Evolutionary conservation across 2,113 vertebrate species (phyloP), one percentile per base, ranked within the genome.

Genomic region (Sterna hirundo): DNA sequence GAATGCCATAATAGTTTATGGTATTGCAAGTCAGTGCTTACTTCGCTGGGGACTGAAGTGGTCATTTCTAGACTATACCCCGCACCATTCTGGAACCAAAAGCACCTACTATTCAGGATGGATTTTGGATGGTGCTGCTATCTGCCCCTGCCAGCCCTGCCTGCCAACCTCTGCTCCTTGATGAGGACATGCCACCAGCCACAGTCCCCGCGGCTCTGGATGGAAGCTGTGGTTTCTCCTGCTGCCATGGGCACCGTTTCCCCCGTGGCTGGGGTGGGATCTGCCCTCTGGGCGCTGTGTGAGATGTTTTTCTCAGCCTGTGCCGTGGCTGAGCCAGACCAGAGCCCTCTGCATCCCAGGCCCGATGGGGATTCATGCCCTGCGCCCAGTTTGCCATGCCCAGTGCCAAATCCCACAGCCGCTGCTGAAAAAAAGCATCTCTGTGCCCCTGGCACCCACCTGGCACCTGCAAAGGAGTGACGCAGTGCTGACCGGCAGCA

Each of bases 21-120:
- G 29, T 22, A 15, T 15, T 60, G 30, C 20, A 46, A 72, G 46
- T 66, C 47, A n/a, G 66, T 47, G 44, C 51, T 55, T 74, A 34
- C 40, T 74, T 91, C 20, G 10, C 46, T 71, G 38, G 44, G 42
- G 65, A 62, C 47, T 55, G 32, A 80, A 74, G 21, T 3, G 66
- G 47, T 57, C 0, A 8, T 74, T 91, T 61, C 49, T 62, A 49
- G 23, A 21, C 40, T 32, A 16, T 58, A 49, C 2, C 27, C 38
- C 0, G 0, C 46, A 44, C 26, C 65, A 1, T 47, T 75, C 25
- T 71, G 44, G 71, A 76, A n/a, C 18, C 3, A 5, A 61, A 81
- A 86, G 7, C 57, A 62, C 9, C 25, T 75, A 0, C 71, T 58
- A 16, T 29, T 81, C 13, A 32, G 72, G 30, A 36, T 66, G 32